Base-by-base conservation (phyloP, 2,888 invertebrate species). In the Dryobotodes eremita region DNA sequence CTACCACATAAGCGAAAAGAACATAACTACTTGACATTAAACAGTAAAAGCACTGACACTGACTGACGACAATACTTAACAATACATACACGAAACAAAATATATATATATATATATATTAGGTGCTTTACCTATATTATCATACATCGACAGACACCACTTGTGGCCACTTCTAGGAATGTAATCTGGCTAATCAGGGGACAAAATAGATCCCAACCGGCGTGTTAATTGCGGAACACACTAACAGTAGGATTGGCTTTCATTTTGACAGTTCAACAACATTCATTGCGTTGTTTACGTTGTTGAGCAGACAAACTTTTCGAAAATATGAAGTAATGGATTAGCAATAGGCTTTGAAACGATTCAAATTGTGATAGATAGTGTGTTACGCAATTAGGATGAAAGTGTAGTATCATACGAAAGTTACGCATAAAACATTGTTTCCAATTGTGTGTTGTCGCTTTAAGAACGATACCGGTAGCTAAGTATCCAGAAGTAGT, bases 101-200 rank as follows among this genome's bases (percentile, higher is more conserved):
- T 17, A 71, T 62, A 71, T 31, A 20, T 46, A 23, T 8, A 15
- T 59, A 3, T 3, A 46, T 26, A 23, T 48, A 31, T 23, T 62
- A 23, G 11, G 17, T 48, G 11, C 23, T 46, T 61, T 31, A 71
- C 17, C 20, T 50, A 17, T 17, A 13, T 26, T 26, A 48, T 46
- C 48, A 20, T 20, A 31, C 13, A 8, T 23, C 50, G 13, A 17
- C 36, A 70, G 70, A 73, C 8, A 20, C n/a, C 50, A n/a, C n/a
- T 48, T 75, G 23, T 72, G 8, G 17, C 61, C 73, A 31, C 61
- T 73, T 23, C 42, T 72, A 72, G 36, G 17, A 23, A 62, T 73
- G 26, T 73, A 73, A 75, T 53, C 31, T 31, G 13, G 17, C 26
- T 62, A 53, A 62, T 46, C 26, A 73, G 23, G 26, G 11, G 11